Evolutionary conservation across 2,113 vertebrate genomes (phyloP).

Genomic region (Plotosus lineatus): DNA sequence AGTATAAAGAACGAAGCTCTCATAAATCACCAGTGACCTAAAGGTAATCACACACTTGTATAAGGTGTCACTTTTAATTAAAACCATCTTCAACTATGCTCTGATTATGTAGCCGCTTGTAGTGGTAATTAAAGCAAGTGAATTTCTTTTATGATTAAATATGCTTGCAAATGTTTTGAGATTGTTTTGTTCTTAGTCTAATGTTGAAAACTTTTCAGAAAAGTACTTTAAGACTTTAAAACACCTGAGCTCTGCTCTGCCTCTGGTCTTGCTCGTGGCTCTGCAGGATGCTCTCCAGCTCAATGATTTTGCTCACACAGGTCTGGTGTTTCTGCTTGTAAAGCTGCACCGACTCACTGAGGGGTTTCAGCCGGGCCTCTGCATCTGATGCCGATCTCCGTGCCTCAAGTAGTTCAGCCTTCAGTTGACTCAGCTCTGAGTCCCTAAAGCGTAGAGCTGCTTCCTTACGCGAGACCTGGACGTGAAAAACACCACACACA

Average conservation of each 20-base stretch:
- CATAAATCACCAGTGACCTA: not conserved
- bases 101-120: not conserved
- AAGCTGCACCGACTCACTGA: constrained; percentile 67
- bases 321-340: constrained; percentile 72
- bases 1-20: not conserved
- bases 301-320: constrained; percentile 63
- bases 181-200: not conserved
- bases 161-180: not conserved
- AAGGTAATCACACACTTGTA: not conserved
- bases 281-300: constrained; percentile 67
- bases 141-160: too few relatives aligned
- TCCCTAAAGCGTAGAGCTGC: constrained; percentile 60
- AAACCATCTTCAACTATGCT: not conserved
- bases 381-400: constrained; percentile 59
- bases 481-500: constrained; percentile 41
- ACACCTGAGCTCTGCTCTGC: constrained; percentile 67
- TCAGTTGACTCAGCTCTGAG: constrained; percentile 52
- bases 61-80: not conserved
- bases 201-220: not conserved
- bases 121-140: too few relatives aligned
- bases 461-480: constrained; percentile 69
- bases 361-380: constrained; percentile 59
- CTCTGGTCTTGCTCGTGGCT: constrained; percentile 65
- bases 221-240: too few relatives aligned
- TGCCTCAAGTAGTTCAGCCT: constrained; percentile 59